Conservation (phyloP, 2,113 vertebrate genomes). For the Agapornis roseicollis region DNA sequence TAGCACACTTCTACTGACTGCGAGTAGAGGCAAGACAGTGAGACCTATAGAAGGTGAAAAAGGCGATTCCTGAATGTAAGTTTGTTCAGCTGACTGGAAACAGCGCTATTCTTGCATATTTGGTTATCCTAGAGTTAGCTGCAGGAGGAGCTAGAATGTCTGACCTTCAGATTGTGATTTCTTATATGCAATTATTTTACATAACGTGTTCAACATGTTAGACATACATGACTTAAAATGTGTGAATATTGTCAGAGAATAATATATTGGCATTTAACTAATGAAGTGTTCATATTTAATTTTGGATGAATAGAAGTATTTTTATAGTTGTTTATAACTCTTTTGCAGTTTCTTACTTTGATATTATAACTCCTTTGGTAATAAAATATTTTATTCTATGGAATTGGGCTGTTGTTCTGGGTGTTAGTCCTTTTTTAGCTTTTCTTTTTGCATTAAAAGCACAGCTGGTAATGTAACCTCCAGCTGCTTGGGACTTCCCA, state of each 20-base stretch:
- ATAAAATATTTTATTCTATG: slow-evolving; percentile 51
- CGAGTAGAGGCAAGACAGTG: neutral
- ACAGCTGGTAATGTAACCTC: neutral
- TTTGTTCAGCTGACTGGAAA: neutral
- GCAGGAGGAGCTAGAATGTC: neutral
- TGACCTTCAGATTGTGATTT: neutral
- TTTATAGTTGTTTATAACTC: slow-evolving; percentile 63
- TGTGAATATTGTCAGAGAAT: slow-evolving; percentile 63
- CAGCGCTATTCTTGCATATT: neutral
- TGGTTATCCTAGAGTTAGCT: neutral
- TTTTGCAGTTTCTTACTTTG: slow-evolving; percentile 62
- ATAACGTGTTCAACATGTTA: slow-evolving; percentile 7
- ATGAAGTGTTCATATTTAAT: slow-evolving; percentile 64
- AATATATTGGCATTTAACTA: slow-evolving; percentile 68
- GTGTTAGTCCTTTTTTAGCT: neutral
- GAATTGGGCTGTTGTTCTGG: neutral
- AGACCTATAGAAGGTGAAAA: neutral
- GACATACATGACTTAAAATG: neutral
- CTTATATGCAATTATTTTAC: slow-evolving; percentile 29
- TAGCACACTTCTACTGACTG: neutral
- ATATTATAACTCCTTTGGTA: slow-evolving; percentile 46
- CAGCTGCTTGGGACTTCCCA: neutral
- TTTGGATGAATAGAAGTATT: slow-evolving; percentile 59
- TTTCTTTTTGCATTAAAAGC: neutral
- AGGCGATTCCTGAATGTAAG: neutral